These are phyloP conservation scores for Sphenopsis melanotis DNA, from an alignment of 2,797 vertebrate species.

Conservation along the genomic window DNA sequence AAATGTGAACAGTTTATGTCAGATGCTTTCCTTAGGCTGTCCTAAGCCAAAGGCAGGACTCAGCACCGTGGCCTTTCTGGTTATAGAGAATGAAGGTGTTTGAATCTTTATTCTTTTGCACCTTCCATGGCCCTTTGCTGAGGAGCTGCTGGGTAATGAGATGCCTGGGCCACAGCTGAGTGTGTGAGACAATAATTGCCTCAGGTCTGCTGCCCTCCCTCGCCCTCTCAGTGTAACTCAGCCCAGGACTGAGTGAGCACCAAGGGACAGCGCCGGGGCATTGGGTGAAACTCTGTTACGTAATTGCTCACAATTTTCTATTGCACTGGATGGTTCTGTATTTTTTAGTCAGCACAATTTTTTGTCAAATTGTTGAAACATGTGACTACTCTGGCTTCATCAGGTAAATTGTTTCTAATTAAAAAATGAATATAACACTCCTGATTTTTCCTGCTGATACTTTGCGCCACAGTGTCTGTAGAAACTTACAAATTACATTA, in stretches of 20 bases:
- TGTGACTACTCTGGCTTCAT: background rate
- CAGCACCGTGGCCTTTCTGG: accelerated
- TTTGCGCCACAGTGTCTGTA: accelerated
- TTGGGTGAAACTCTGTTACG: background rate
- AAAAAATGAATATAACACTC: background rate
- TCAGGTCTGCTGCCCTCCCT: background rate
- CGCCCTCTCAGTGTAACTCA: accelerated
- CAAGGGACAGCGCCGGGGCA: accelerated
- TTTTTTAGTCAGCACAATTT: background rate
- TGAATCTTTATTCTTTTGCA: background rate
- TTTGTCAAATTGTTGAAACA: background rate
- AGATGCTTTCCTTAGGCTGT: background rate
- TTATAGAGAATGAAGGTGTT: background rate
- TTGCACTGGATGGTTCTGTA: background rate
- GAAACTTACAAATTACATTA: background rate
- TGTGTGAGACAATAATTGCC: background rate
- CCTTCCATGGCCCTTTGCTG: background rate
- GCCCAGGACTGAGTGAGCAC: background rate
- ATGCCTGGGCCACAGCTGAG: background rate
- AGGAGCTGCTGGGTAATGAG: background rate
- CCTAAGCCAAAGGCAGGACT: background rate
- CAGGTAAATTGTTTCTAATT: background rate
- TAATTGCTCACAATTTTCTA: background rate
- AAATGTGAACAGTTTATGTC: background rate
- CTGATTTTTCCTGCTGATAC: background rate